Percentiles rank a stretch among this genome's conserved stretches.
phyloP scores from a whole-genome alignment of 2,888 invertebrate genomes.

The Syrphus vitripennis region DNA sequence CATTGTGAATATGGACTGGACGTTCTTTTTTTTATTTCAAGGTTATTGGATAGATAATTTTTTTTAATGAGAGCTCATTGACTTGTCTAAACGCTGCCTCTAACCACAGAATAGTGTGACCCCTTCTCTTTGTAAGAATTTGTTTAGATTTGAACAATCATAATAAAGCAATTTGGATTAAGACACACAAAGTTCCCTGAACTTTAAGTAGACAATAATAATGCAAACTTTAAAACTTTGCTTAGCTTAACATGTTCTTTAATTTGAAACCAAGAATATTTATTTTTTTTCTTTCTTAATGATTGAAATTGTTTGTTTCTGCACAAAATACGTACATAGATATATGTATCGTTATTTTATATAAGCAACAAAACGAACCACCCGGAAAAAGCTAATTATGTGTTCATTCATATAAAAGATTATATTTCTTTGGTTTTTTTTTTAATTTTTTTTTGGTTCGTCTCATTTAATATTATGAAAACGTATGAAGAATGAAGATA shows the following conservation, averaged over 20 bases:
- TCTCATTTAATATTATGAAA: background rate
- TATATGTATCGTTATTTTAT: background rate
- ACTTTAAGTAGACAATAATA: conserved; percentile 11
- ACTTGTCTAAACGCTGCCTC: background rate
- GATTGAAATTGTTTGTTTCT: conserved; percentile 11
- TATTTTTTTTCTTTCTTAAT: background rate
- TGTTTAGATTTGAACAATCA: background rate
- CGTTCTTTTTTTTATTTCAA: background rate
- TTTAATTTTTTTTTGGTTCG: background rate
- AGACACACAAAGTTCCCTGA: conserved; percentile 2
- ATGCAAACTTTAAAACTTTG: background rate
- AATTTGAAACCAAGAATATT: background rate
- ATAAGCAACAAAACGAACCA: background rate
- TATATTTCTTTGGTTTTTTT: background rate
- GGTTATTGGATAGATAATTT: background rate
- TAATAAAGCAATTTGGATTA: background rate
- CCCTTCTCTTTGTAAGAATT: background rate
- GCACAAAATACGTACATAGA: conserved; percentile 16
- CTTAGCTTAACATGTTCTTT: conserved; percentile 1
- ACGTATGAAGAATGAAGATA: background rate
- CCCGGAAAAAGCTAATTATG: conserved; percentile 67
- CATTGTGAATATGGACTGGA: background rate
- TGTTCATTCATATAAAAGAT: conserved; percentile 41
- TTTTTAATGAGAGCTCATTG: background rate
- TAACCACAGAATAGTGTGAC: background rate